Base-by-base conservation (phyloP, 2,888 invertebrate species). In the Nomada goodeniana region DNA sequence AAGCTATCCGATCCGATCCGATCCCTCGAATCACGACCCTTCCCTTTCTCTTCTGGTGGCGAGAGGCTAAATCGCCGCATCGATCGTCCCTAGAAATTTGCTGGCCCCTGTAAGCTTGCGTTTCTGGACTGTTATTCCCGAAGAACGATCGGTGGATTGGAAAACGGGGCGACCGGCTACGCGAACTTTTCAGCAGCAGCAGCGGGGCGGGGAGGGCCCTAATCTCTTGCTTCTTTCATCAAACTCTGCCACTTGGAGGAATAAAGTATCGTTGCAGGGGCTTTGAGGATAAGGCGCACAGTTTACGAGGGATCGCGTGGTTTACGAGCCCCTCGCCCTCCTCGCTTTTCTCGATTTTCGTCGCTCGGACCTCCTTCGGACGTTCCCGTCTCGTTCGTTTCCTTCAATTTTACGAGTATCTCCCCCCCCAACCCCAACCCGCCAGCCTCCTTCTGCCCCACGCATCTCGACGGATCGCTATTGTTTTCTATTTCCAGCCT, bases 251-350 rank as follows among this genome's bases (percentile, higher is more conserved):
- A 26, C 72, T 75, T 52, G 10, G 64, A 20, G 42, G 64, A 71
- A 84, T 75, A 84, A 84, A 64, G 52, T 83, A 78, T 86, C 78
- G 57, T 73, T 61, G 79, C 26, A 72, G 80, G 80, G 71, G 69
- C 65, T 65, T 65, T 80, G n/a, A 67, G 88, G 85, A 88, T 90
- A 89, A 90, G 88, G 88, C 80, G 87, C 80, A 87, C 86, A 86
- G 86, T 92, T 92, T 92, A 91, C 91, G 90, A 90, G 86, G 91
- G 92, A 93, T 92, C 91, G 92, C 91, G 91, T 83, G 89, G 86
- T 92, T 92, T 92, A 93, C 89, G 91, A 90, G 89, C 86, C 87
- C 87, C 87, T 77, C 83, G 83, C 76, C 77, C 64, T 77, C 63
- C 82, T 65, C 64, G 23, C 64, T 82, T 81, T 80, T 70, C 68